Evolutionary conservation across 2,797 vertebrate species (phyloP), one percentile per base, ranked within the genome.

Genomic region (Mycteria americana): DNA sequence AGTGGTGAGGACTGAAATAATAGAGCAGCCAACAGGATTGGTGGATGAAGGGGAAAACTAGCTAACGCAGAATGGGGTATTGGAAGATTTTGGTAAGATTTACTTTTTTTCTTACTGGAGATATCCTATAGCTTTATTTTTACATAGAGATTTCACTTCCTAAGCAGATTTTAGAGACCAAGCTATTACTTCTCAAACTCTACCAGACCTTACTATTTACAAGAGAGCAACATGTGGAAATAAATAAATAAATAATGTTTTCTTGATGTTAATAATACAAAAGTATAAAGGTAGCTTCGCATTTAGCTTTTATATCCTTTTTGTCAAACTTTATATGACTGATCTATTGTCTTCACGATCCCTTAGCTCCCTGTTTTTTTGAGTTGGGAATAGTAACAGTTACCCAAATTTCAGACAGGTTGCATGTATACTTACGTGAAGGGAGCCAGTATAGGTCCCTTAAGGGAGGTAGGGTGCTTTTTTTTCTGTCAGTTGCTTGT

Each of bases 91-190:
- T 30, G 8, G 3, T 33, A n/a, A 62, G 14, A 56, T 57, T 53
- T 57, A 19, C 7, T 13, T 1, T 27, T 24, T 9, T 12, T 25
- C 6, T 4, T 3, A 27, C 25, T 2, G 1, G 17, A 31, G 18
- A 27, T 60, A 23, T 9, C 6, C 9, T 77, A 33, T 89, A 1
- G 35, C 60, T 76, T 41, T 74, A 22, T 51, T 65, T 89, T 48
- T 48, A 64, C 13, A 24, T 43, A n/a, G 41, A 70, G 15, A 48
- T 84, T 74, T 86, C 22, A 50, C 28, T 83, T 89, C 92, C n/a
- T 27, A 46, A 64, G 23, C 24, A 56, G 33, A 6, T 63, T 79
- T 74, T 80, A 35, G 53, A 68, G 24, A 37, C 14, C 4, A 85
- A 35, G 12, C 50, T 51, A 30, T 51, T 85, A 75, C 19, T 76